Evolutionary conservation across 2,797 vertebrate species (phyloP).

Genomic region (Ctenopoma kingsleyae): DNA sequence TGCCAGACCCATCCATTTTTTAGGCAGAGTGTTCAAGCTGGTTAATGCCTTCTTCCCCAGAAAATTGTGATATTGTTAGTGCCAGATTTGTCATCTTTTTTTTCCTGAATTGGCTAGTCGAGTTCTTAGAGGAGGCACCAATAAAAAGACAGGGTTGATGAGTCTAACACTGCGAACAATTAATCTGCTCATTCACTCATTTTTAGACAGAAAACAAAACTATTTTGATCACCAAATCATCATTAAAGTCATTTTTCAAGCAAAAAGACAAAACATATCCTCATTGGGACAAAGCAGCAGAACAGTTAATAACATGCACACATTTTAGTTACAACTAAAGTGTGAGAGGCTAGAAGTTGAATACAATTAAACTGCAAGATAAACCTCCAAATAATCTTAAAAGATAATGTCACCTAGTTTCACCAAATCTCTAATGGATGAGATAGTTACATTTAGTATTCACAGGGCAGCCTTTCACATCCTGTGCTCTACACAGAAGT

Average conservation of each 20-base stretch:
- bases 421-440: not conserved
- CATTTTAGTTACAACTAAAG: not conserved
- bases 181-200: not conserved
- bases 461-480: too few species aligned
- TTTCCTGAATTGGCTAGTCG: too few species aligned
- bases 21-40: slow-evolving; percentile 7
- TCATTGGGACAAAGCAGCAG: not conserved
- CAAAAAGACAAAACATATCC: not conserved
- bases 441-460: too few species aligned
- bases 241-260: too few species aligned
- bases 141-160: not conserved
- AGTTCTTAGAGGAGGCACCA: not conserved
- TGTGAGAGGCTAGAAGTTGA: not conserved
- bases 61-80: not conserved
- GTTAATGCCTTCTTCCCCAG: not conserved
- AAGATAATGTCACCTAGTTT: not conserved
- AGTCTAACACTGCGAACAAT: not conserved
- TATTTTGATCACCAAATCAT: not conserved
- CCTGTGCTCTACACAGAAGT: slow-evolving; percentile 21
- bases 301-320: not conserved
- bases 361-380: not conserved
- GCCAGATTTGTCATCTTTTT: not conserved
- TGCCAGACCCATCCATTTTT: slow-evolving; percentile 17
- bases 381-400: not conserved
- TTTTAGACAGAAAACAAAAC: not conserved